Evolutionary conservation across 35 echinoderm and acorn worm genomes (phyloP), one percentile per base, ranked within the genome.

Genomic region (Apostichopus japonicus): DNA sequence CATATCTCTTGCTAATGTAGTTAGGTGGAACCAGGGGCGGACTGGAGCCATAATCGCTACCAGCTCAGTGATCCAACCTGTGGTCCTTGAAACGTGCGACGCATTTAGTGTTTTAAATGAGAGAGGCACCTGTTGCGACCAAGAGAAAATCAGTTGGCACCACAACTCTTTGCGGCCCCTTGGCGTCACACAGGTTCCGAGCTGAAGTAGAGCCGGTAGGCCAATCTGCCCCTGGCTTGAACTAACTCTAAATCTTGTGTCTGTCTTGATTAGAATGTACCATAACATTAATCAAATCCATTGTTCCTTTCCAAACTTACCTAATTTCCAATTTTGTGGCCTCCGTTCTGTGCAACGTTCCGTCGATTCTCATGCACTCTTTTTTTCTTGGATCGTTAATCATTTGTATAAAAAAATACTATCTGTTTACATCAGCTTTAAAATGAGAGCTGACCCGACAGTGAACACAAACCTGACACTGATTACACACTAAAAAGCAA

Each of bases 401-500:
- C 33, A 44, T 44, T 44, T 44, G 33, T 44, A 44, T 75, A 7
- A 19, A 21, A 75, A 75, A 75, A 75, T 75, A 75, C 33, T 23
- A 75, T 75, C 71, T 19, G n/a, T 75, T 75, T 19, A 75, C 71
- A 19, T 23, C 71, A 7, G 6, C 71, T 19, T 73, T n/a, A 23
- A 75, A 75, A 24, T 75, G n/a, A 75, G 22, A 75, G 71, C 71
- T 75, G 71, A 75, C 33, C 33, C 21, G 71, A n/a, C 15, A 75
- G 71, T 75, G 71, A 75, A 75, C 71, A 21, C 7, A 23, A 75
- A 75, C n/a, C 16, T 75, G 71, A 75, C 71, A 75, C 71, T 75
- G 71, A 75, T n/a, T 75, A 75, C 71, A 75, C 71, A 75, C 13
- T n/a, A n/a, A 61, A 75, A 75, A 75, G 71, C 71, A 75, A 75